Evolutionary conservation across 1,140 invertebrate species (phyloP), one percentile per base, ranked within the genome.

Genomic region (Callitettix versicolor): DNA sequence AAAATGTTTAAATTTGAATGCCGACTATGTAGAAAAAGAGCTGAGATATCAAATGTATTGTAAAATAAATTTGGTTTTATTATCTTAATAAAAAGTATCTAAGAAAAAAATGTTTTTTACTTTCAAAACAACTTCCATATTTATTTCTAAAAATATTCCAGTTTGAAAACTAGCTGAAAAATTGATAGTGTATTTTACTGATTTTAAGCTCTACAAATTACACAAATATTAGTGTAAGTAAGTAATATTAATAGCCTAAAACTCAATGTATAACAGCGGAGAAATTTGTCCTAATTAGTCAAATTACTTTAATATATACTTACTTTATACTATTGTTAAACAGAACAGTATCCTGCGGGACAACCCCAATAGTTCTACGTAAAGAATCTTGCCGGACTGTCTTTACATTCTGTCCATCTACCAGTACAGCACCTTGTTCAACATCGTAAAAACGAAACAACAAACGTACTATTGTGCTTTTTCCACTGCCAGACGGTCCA

Each of bases 361-460:
- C 95, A 22, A 98, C 92, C 33, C 93, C 94, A 62, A 94, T 89
- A 15, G 76, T 72, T 59, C 77, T 74, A 26, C 91, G 70, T 20
- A 95, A 71, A 14, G 87, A 88, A 41, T 77, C 73, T 67, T 92
- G 90, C 41, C 76, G 85, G 1, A 94, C 83, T 18, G 80, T 79
- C 61, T 84, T 80, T 20, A 95, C 79, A 71, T 95, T 85, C 66
- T 86, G 72, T 46, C 80, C 91, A 75, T 98, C 95, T 53, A 98
- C 85, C 6, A 83, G 65, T 55, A 98, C 90, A 0, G 78, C 74
- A 1, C 95, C 95, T 57, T 80, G 76, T 60, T 88, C 79, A 4
- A 94, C 81, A 69, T 98, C 94, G 71, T 97, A 98, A 69, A 98
- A 95, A 11, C 95, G 79, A 75, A 98, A 98, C 3, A 98, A 68